Conservation (phyloP, 2,113 vertebrate species). For the Megatriorchis doriae region DNA sequence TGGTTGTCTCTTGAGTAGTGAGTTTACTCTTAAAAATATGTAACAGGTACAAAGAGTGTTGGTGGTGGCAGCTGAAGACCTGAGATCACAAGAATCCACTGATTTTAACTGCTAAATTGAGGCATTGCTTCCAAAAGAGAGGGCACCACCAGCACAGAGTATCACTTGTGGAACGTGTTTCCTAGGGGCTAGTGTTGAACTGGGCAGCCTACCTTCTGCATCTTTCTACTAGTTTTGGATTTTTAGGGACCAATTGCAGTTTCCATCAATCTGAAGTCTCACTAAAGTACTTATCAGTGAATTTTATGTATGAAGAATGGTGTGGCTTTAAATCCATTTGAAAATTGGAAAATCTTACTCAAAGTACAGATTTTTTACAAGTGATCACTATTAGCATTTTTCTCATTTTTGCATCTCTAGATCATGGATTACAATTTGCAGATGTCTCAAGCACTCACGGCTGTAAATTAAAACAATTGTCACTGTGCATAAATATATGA, state of each 20-base stretch:
- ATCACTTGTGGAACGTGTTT: neutral
- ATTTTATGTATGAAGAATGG: neutral
- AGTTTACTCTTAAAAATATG: neutral
- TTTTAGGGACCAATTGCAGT: neutral
- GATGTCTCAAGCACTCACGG: neutral
- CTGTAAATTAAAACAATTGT: neutral
- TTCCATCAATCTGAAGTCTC: neutral
- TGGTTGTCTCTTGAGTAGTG: neutral
- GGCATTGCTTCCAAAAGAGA: neutral
- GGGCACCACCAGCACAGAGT: neutral
- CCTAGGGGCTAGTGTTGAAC: neutral
- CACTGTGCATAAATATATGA: neutral
- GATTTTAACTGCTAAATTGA: neutral
- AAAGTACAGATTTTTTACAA: neutral
- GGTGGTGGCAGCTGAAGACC: neutral
- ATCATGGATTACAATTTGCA: neutral
- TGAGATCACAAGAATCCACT: neutral
- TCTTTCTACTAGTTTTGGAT: neutral
- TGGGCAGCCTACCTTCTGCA: neutral
- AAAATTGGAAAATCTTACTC: neutral
- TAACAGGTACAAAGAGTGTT: neutral
- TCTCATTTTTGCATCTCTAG: neutral
- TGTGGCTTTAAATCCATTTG: neutral
- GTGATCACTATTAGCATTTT: neutral
- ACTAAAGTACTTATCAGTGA: neutral